Percentiles rank a stretch among this genome's conserved stretches.
Evolutionary conservation across 2,113 vertebrate genomes (phyloP).

Genomic region (Electrona antarctica): DNA sequence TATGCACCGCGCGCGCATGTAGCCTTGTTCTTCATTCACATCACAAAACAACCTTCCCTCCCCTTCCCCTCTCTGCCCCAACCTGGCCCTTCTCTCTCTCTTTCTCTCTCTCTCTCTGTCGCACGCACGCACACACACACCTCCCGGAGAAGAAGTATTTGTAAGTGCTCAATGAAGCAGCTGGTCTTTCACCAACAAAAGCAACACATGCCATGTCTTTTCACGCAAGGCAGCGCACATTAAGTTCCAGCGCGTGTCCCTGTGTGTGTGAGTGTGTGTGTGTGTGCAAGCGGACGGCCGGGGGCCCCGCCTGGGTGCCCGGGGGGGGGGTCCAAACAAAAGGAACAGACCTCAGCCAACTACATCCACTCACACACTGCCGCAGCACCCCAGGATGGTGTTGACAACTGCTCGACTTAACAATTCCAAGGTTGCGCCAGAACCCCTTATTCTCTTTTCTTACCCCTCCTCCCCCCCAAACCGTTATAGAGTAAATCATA

Average conservation of each 20-base stretch:
- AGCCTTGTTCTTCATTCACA: conserved; percentile 12
- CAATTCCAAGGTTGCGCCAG: conserved; percentile 54
- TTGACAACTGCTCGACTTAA: conserved; percentile 59
- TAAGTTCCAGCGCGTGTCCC: conserved; percentile 72
- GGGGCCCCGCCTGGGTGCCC: conserved; percentile 30
- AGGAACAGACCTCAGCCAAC: conserved; percentile 38
- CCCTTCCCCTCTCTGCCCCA: conserved; percentile 25
- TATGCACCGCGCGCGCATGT: not conserved
- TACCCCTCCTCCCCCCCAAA: not conserved
- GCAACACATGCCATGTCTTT: conserved; percentile 77
- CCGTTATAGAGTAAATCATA: too few species aligned
- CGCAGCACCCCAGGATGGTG: conserved; percentile 18
- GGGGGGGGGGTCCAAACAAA: conserved; percentile 61
- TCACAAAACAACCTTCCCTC: conserved; percentile 43
- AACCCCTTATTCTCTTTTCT: conserved; percentile 7
- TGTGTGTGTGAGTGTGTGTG: not conserved
- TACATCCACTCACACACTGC: conserved; percentile 17
- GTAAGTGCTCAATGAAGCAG: conserved; percentile 74
- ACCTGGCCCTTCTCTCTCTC: not conserved
- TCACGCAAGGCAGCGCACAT: conserved; percentile 71
- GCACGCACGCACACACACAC: not conserved
- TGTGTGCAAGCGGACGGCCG: conserved; percentile 51
- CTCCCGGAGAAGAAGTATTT: conserved; percentile 56
- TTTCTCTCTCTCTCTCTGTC: conserved; percentile 39
- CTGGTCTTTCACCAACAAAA: conserved; percentile 73